Percentiles rank a stretch among this genome's conserved stretches.
phyloP scores from a whole-genome alignment of 2,797 vertebrate species.

The Sebastes variabilis region DNA sequence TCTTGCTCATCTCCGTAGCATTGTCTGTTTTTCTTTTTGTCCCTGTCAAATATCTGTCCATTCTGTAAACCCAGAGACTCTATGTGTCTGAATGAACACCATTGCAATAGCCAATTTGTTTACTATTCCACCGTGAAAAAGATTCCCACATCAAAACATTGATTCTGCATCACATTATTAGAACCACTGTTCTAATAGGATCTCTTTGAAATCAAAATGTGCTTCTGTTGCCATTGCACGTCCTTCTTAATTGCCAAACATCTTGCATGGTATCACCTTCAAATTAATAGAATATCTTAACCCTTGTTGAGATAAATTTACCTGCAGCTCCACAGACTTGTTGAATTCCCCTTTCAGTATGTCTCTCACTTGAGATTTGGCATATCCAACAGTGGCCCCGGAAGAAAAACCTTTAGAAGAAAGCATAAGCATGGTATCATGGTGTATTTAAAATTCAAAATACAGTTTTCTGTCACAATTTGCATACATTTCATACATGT shows the following conservation, averaged over 20 bases:
- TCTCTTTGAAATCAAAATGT: not conserved
- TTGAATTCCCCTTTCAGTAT: conserved; percentile 90
- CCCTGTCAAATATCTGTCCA: too few relatives aligned
- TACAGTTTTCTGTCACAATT: not conserved
- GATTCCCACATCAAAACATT: not conserved
- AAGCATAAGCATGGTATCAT: conserved; percentile 9
- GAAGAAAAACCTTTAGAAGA: conserved; percentile 85
- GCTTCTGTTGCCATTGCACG: not conserved
- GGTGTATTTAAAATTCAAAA: not conserved
- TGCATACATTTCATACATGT: not conserved
- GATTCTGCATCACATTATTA: not conserved
- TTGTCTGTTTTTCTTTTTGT: too few relatives aligned
- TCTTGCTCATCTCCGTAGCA: too few relatives aligned
- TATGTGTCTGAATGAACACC: too few relatives aligned
- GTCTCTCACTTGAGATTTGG: conserved; percentile 89
- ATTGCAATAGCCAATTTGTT: too few relatives aligned
- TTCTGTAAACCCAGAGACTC: too few relatives aligned
- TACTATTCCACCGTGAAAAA: too few relatives aligned
- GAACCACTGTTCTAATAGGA: not conserved
- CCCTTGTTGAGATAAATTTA: conserved; percentile 49
- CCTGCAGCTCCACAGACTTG: conserved; percentile 92
- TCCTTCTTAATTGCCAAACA: not conserved
- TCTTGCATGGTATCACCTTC: not conserved
- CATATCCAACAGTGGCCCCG: conserved; percentile 87
- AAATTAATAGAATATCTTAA: not conserved